Conservation (phyloP, 2,113 vertebrate species). For the Aythya baeri region DNA sequence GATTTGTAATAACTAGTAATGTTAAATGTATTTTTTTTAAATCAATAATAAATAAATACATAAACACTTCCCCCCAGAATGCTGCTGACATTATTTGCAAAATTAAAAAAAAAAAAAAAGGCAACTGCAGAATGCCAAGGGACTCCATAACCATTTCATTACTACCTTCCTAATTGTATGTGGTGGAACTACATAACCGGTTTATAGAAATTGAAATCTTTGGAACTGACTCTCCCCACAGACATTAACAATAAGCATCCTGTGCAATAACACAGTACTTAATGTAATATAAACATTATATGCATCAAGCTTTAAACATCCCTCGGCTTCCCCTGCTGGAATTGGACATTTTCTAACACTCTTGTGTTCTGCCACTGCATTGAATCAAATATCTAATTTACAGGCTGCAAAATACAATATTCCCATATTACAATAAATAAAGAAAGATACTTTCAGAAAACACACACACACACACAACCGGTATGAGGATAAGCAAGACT, state of each 20-base stretch:
- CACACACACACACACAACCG: slow-evolving; percentile 46
- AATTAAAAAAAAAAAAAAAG: slow-evolving; percentile 88
- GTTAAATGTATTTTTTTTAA: slow-evolving; percentile 83
- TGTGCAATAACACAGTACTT: slow-evolving; percentile 79
- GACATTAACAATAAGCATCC: slow-evolving; percentile 84
- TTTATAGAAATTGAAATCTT: slow-evolving; percentile 92
- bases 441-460: slow-evolving; percentile 73
- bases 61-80: slow-evolving; percentile 86
- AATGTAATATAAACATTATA: slow-evolving; percentile 85
- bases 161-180: slow-evolving; percentile 87
- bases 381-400: slow-evolving; percentile 84
- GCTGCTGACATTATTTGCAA: slow-evolving; percentile 90
- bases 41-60: slow-evolving; percentile 98
- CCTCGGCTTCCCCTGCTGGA: slow-evolving; percentile 71
- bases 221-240: slow-evolving; percentile 85
- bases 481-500: slow-evolving; percentile 68
- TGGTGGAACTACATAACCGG: slow-evolving; percentile 82
- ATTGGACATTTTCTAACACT: slow-evolving; percentile 78
- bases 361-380: slow-evolving; percentile 73
- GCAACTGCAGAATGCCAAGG: slow-evolving; percentile 82
- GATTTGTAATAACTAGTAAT: slow-evolving; percentile 88
- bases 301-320: slow-evolving; percentile 78
- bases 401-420: slow-evolving; percentile 82
- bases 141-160: slow-evolving; percentile 91
- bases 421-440: slow-evolving; percentile 82